phyloP scores from a whole-genome alignment of 2,113 vertebrate species.

The Mohoua ochrocephala region DNA sequence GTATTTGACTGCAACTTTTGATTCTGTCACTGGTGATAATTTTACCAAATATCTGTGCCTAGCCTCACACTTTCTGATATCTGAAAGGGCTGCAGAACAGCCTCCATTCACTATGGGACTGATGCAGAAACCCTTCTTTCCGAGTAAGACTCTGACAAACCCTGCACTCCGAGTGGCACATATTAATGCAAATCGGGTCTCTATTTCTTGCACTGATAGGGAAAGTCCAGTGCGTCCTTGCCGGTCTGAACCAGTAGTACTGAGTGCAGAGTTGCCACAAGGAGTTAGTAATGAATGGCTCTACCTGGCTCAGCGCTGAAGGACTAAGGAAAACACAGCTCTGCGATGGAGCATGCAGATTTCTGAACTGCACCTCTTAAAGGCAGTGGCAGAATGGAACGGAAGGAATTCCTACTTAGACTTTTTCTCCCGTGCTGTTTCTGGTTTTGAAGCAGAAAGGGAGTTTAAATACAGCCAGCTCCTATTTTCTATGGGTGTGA shows the following conservation, averaged over 20 bases:
- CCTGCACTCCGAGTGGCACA: not conserved
- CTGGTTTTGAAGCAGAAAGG: not conserved
- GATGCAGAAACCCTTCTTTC: not conserved
- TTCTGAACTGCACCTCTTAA: not conserved
- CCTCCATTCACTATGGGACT: not conserved
- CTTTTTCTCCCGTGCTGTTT: not conserved
- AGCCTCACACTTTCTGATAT: not conserved
- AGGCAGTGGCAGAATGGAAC: not conserved
- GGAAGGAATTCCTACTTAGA: not conserved
- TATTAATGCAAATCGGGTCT: not conserved
- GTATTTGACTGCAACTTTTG: not conserved
- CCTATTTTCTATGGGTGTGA: not conserved
- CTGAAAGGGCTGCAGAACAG: not conserved
- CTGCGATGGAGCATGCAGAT: not conserved
- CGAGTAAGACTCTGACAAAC: not conserved
- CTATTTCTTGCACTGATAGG: not conserved
- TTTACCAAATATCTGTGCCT: not conserved
- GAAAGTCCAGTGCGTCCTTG: not conserved
- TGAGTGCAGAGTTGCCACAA: not conserved
- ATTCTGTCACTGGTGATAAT: not conserved
- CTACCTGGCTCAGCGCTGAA: not conserved
- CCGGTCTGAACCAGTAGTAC: not conserved
- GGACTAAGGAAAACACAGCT: not conserved
- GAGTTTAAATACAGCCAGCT: not conserved
- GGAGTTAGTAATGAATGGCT: not conserved